phyloP scores from a whole-genome alignment of 2,797 vertebrate genomes.

The Phataginus tetradactyla region DNA sequence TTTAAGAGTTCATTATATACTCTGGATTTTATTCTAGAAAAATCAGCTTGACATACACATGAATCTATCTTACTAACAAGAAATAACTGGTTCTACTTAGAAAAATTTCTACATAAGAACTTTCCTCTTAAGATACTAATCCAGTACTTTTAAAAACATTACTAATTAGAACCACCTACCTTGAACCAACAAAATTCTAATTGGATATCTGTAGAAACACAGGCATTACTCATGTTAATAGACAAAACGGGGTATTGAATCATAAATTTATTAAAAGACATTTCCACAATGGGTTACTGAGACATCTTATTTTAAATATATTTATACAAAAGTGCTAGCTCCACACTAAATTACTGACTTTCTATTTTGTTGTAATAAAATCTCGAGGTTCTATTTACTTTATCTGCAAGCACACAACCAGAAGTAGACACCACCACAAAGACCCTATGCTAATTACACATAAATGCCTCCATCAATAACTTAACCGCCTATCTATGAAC shows the following conservation, averaged over 20 bases:
- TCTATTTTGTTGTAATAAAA: not conserved
- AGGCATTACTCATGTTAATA: not conserved
- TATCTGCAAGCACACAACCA: not conserved
- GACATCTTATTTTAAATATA: not conserved
- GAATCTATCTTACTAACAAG: not conserved
- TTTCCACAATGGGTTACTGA: not conserved
- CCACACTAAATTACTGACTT: not conserved
- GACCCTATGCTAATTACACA: not conserved
- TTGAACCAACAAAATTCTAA: slow-evolving; percentile 31
- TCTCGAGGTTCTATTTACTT: not conserved
- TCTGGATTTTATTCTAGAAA: not conserved
- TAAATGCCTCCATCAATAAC: not conserved
- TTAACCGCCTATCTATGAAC: not conserved
- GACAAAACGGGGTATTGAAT: not conserved
- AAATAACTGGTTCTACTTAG: slow-evolving; percentile 36
- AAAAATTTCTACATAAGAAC: not conserved
- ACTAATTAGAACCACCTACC: not conserved
- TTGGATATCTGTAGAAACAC: not conserved
- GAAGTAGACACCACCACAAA: not conserved
- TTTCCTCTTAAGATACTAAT: not conserved
- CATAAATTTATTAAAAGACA: slow-evolving; percentile 30
- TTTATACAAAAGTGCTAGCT: not conserved
- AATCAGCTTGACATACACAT: not conserved
- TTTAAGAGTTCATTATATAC: not conserved
- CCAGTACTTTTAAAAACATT: not conserved